Evolutionary conservation across 2,888 invertebrate species (phyloP).

Genomic region (Frankliniella intonsa): DNA sequence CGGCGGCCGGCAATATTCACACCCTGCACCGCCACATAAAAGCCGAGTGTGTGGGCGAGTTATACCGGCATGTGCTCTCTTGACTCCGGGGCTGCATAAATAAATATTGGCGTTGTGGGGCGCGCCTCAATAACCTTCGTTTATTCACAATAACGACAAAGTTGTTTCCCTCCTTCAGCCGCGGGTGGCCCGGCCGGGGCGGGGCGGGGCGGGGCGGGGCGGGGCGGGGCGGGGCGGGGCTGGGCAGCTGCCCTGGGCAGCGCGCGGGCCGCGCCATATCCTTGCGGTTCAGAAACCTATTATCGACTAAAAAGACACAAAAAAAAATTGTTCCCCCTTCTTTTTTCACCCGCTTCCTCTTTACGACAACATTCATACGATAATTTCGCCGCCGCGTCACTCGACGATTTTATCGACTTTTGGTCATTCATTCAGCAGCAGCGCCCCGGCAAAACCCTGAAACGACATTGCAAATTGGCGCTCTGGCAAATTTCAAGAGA

Average conservation of each 20-base stretch:
- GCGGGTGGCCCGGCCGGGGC: not conserved
- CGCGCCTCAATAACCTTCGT: not conserved
- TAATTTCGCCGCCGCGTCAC: too few relatives aligned
- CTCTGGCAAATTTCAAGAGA: too few relatives aligned
- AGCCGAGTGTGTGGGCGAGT: not conserved
- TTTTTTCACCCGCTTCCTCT: too few relatives aligned
- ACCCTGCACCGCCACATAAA: not conserved
- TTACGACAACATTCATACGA: too few relatives aligned
- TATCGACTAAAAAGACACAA: too few relatives aligned
- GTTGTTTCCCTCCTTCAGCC: not conserved
- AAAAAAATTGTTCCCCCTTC: too few relatives aligned
- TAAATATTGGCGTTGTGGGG: not conserved
- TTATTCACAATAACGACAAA: constrained; percentile 25
- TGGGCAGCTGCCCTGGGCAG: not conserved
- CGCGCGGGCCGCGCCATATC: not conserved
- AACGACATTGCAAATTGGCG: too few relatives aligned
- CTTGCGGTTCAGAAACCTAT: not conserved
- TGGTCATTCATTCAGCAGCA: too few relatives aligned
- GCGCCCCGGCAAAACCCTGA: too few relatives aligned
- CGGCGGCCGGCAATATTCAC: not conserved
- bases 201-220: too few relatives aligned
- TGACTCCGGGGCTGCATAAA: constrained; percentile 17
- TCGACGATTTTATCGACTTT: too few relatives aligned
- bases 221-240: too few relatives aligned
- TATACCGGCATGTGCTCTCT: not conserved